These are phyloP conservation scores for Macrobrachium rosenbergii DNA, from an alignment of 1,140 invertebrate genomes.

Conservation along the genomic window DNA sequence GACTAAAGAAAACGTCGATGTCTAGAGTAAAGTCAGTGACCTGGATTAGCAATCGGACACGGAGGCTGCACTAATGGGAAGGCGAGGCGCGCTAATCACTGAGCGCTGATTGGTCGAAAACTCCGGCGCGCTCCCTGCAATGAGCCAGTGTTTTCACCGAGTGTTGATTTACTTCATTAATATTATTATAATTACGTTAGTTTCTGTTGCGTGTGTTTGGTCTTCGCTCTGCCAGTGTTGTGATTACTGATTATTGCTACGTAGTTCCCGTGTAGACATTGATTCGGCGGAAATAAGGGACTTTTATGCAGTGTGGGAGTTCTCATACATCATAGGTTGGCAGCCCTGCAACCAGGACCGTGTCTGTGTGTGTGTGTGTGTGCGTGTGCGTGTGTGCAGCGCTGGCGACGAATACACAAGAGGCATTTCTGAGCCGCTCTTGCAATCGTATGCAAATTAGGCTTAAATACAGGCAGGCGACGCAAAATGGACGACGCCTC, in stretches of 20 bases:
- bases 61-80: conserved; percentile 65
- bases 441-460: conserved; percentile 67
- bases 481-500: conserved; percentile 47
- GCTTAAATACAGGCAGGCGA: conserved; percentile 62
- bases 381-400: not conserved
- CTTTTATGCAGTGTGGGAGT: conserved; percentile 29
- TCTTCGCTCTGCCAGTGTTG: too few relatives aligned
- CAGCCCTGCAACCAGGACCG: conserved; percentile 54
- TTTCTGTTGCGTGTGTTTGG: too few relatives aligned
- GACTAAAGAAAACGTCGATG: not conserved
- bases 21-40: conserved; percentile 45
- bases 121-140: conserved; percentile 61
- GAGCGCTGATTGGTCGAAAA: conserved; percentile 66
- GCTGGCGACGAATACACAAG: conserved; percentile 59
- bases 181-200: conserved; percentile 21
- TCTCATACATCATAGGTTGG: conserved; percentile 65
- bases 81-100: conserved; percentile 66
- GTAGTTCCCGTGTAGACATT: conserved; percentile 7
- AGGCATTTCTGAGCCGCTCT: conserved; percentile 63
- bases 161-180: conserved; percentile 50
- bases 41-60: conserved; percentile 48
- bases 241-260: not conserved
- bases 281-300: conserved; percentile 38
- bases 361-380: too few relatives aligned
- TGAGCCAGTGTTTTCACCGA: conserved; percentile 63